Conservation (phyloP, 2,113 vertebrate genomes). For the Girardinichthys multiradiatus region DNA sequence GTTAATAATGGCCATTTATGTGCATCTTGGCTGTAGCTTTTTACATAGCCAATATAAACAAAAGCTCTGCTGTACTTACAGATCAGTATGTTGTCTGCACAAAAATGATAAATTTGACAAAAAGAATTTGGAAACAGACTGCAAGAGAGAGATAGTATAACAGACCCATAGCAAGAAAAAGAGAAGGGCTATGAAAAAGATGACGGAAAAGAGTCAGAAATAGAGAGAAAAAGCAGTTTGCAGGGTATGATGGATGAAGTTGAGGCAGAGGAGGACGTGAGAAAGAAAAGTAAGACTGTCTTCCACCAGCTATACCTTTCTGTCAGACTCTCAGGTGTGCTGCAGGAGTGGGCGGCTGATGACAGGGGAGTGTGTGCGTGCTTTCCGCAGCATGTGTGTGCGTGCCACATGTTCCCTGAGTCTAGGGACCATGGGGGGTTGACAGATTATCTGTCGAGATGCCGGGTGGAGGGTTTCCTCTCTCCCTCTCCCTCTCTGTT, state of each 20-base stretch:
- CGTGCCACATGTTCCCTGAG: constrained; percentile 60
- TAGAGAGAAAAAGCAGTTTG: constrained; percentile 27
- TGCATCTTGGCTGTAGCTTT: too few species aligned
- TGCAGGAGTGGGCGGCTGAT: constrained; percentile 51
- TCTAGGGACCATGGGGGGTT: constrained; percentile 68
- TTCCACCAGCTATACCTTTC: constrained; percentile 52
- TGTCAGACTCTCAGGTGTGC: constrained; percentile 60
- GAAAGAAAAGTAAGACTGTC: constrained; percentile 52
- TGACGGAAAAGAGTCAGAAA: constrained; percentile 46
- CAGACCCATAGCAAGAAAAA: constrained; percentile 17
- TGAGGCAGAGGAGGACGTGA: constrained; percentile 43
- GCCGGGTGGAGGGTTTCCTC: constrained; percentile 71
- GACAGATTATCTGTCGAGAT: constrained; percentile 77
- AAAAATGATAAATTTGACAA: background rate
- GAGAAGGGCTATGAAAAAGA: constrained; percentile 35
- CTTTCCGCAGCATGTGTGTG: constrained; percentile 30
- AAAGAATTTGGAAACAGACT: constrained; percentile 57
- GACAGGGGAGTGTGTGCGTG: constrained; percentile 39
- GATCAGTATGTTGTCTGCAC: constrained; percentile 30
- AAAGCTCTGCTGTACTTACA: constrained; percentile 31
- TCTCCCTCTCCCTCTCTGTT: constrained; percentile 33
- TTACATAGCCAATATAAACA: constrained; percentile 30
- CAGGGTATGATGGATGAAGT: constrained; percentile 61
- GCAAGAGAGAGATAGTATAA: constrained; percentile 11
- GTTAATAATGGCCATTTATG: too few species aligned